Conservation (phyloP, 2,797 vertebrate genomes). For the Manis pentadactyla region DNA sequence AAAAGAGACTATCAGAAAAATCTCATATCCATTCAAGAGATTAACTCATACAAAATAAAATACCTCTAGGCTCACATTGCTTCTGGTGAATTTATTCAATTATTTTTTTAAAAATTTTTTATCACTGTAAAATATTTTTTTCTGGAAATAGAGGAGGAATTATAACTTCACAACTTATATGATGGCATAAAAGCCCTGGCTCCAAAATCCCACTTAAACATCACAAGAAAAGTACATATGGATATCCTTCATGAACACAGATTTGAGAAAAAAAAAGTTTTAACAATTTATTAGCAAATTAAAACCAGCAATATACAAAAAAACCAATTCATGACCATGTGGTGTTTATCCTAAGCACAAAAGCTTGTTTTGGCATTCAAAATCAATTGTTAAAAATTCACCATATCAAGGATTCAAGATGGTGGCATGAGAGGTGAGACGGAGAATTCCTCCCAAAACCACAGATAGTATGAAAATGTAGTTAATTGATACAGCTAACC, state of each 20-base stretch:
- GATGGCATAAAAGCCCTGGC: neutral
- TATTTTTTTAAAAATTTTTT: neutral
- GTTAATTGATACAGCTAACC: no score
- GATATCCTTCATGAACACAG: neutral
- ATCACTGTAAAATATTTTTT: neutral
- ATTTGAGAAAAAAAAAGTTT: neutral
- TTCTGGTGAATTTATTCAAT: neutral
- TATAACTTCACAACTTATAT: neutral
- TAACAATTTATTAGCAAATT: neutral
- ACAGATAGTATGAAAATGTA: no score
- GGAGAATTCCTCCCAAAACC: no score
- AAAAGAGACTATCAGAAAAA: neutral
- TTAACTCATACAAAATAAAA: neutral
- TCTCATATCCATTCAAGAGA: neutral
- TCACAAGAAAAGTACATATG: neutral
- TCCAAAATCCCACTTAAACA: neutral
- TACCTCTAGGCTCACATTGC: neutral
- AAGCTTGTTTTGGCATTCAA: conserved; percentile 5
- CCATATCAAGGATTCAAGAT: no score
- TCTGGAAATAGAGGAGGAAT: neutral
- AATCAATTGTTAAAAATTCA: neutral
- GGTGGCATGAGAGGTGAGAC: no score
- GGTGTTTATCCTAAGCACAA: neutral
- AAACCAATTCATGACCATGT: neutral
- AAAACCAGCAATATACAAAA: neutral